These are phyloP conservation scores for Ptychodera flava DNA, from an alignment of 35 echinoderm and acorn worm genomes.

Conservation along the genomic window DNA sequence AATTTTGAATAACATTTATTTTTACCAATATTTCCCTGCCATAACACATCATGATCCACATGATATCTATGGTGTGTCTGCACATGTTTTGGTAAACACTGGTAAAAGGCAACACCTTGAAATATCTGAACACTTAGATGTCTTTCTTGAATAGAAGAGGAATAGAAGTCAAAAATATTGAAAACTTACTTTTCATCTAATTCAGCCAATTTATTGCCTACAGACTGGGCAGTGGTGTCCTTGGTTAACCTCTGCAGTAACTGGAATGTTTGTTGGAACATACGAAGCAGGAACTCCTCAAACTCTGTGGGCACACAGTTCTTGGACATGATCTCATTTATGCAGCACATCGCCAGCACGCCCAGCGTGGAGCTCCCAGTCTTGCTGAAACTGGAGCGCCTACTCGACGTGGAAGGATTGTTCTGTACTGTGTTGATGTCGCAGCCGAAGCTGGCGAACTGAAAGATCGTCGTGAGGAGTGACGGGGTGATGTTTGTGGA, in stretches of 20 bases:
- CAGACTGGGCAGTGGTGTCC: constrained; percentile 87
- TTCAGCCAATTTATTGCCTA: constrained; percentile 85
- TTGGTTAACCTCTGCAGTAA: constrained; percentile 91
- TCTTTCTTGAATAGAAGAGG: too few species aligned
- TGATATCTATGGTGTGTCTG: too few species aligned
- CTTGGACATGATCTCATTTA: constrained; percentile 98
- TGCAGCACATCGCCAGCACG: constrained; percentile 92
- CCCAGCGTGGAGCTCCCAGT: constrained; percentile 93
- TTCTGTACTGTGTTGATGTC: constrained; percentile 85
- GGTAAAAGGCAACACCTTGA: too few species aligned
- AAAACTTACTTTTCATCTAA: constrained; percentile 82
- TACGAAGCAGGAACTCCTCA: constrained; percentile 83
- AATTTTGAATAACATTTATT: too few species aligned
- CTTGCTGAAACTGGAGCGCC: constrained; percentile 72
- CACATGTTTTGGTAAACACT: too few species aligned
- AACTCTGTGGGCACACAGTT: constrained; percentile 93
- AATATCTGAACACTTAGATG: too few species aligned
- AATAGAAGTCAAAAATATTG: too few species aligned
- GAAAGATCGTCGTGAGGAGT: constrained; percentile 91
- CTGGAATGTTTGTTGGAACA: constrained; percentile 97
- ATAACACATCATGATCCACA: too few species aligned
- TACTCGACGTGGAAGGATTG: constrained; percentile 23
- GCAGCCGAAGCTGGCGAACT: constrained; percentile 97
- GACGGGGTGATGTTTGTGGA: constrained; percentile 59
- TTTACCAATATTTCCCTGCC: too few species aligned